Evolutionary conservation across 2,113 vertebrate genomes (phyloP).

Genomic region (Physeter macrocephalus): DNA sequence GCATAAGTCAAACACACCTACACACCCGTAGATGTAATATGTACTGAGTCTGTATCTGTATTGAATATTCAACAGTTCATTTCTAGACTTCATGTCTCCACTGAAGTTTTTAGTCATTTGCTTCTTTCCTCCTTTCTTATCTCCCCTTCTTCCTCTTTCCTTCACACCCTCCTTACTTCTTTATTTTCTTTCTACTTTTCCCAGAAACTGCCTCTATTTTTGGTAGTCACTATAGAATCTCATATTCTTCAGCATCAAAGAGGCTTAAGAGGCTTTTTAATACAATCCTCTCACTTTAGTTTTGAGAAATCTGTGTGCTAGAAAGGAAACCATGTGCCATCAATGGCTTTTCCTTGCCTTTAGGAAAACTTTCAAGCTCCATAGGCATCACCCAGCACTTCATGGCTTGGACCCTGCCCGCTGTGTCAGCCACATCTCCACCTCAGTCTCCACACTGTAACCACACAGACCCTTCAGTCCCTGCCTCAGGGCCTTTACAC

Average conservation of each 20-base stretch:
- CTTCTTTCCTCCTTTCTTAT: not conserved
- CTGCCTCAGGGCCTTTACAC: not conserved
- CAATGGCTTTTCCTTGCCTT: not conserved
- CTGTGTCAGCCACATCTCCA: not conserved
- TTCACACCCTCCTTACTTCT: not conserved
- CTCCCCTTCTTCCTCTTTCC: not conserved
- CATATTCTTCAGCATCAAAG: not conserved
- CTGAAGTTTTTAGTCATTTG: not conserved
- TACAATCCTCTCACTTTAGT: not conserved
- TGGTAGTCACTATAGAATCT: not conserved
- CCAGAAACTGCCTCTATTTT: not conserved
- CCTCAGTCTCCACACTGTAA: not conserved
- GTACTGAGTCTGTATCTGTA: not conserved
- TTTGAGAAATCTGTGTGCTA: not conserved
- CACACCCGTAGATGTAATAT: not conserved
- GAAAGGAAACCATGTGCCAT: not conserved
- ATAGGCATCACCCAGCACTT: not conserved
- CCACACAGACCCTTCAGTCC: not conserved
- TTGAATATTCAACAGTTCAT: not conserved
- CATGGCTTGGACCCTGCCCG: not conserved
- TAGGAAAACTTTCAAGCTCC: not conserved
- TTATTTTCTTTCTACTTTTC: not conserved
- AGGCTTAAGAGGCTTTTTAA: not conserved
- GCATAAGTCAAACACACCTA: slow-evolving; percentile 12
- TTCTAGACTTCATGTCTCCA: not conserved